Evolutionary conservation across 2,797 vertebrate species (phyloP), one percentile per base, ranked within the genome.

Genomic region (Mus caroli): DNA sequence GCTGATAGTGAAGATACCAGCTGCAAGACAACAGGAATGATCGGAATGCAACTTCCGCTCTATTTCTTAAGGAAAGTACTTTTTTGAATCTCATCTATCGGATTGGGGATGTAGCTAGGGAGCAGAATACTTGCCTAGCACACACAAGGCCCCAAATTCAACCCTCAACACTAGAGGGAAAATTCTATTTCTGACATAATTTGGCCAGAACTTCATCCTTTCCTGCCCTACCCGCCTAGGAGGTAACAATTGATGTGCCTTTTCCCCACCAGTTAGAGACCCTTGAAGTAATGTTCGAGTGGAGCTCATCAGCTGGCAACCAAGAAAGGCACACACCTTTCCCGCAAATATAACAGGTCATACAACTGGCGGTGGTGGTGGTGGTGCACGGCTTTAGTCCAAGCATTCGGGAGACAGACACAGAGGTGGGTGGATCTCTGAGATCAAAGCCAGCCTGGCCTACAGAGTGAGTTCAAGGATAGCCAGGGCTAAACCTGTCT

Each of bases 181-280:
- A 69, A 40, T 31, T 15, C 22, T 52, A 60, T 75, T 73, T 82
- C 34, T 20, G 40, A 60, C 17, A 67, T 20, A 94, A 62, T 91
- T 69, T 78, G 26, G 40, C 37, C 37, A 78, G n/a, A 96, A 14
- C 52, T 19, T 15, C 58, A 78, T 56, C 1, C 60, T 87, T 37
- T 88, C 43, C 67, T 31, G 4, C 60, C 34, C 75, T 58, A 79
- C 34, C 58, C 62, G n/a, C 64, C 58, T 85, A 87, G 78, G 17
- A 46, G 71, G 2, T 90, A 46, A 88, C 34, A 93, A 69, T 0
- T 84, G 52, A 90, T 50, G 69, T 92, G 54, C 14, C 22, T 26
- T 54, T 88, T 28, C 34, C 79, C 77, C 20, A n/a, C 4, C 76
- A 90, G 84, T 90, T 28, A 89, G 76, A 92, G 58, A 84, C 54